A percentile compares a stretch with the other conserved stretches of the same genome.
Evolutionary conservation across 2,797 vertebrate genomes (phyloP).

Genomic region (Fundulus diaphanus): DNA sequence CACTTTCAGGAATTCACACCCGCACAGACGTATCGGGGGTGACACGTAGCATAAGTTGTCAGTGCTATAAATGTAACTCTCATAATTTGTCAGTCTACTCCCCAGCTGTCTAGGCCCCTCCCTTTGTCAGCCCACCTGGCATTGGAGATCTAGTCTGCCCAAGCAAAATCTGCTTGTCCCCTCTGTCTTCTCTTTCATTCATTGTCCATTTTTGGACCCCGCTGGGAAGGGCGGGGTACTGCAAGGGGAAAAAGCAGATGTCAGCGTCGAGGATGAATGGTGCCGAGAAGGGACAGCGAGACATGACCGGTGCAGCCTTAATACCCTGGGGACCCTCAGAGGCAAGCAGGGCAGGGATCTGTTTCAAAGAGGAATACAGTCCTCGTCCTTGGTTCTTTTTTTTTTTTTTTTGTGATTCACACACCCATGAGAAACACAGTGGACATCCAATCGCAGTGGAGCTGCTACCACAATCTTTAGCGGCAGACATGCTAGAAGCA

Average conservation of each 20-base stretch:
- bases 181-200: slow-evolving; percentile 46
- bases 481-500: neutral
- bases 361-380: slow-evolving; percentile 52
- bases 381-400: slow-evolving; percentile 49
- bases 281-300: slow-evolving; percentile 51
- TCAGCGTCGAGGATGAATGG: slow-evolving; percentile 57
- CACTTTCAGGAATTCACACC: neutral
- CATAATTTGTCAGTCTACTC: neutral
- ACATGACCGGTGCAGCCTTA: slow-evolving; percentile 41
- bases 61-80: slow-evolving; percentile 1
- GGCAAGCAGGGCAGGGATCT: slow-evolving; percentile 35
- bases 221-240: slow-evolving; percentile 53
- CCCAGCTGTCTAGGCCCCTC: slow-evolving; percentile 7
- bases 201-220: slow-evolving; percentile 56
- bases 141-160: slow-evolving; percentile 18
- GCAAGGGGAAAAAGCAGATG: slow-evolving; percentile 62
- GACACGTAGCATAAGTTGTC: neutral
- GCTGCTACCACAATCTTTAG: slow-evolving; percentile 20
- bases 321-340: slow-evolving; percentile 50
- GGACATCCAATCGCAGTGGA: slow-evolving; percentile 8
- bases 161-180: slow-evolving; percentile 49
- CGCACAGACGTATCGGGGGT: neutral
- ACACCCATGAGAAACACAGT: slow-evolving; percentile 17
- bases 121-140: slow-evolving; percentile 23
- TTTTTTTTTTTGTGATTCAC: slow-evolving; percentile 36